phyloP scores from a whole-genome alignment of 2,113 vertebrate species.

The Spilogale gracilis region DNA sequence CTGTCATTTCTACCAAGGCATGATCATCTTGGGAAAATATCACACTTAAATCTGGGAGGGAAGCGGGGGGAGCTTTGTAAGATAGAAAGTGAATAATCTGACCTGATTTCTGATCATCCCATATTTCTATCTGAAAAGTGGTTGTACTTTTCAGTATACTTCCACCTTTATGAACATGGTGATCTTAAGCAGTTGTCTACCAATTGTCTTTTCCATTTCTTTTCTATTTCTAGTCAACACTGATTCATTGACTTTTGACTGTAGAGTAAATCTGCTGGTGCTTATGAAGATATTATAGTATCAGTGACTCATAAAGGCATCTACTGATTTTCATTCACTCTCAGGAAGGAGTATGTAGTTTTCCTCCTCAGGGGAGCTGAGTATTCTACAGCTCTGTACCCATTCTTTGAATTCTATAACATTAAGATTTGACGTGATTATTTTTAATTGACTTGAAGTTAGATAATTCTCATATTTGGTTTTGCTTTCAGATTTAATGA shows the following conservation, averaged over 20 bases:
- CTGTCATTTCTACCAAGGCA: conserved; percentile 26
- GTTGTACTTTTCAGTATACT: not conserved
- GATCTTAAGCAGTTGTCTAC: not conserved
- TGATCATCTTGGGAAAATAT: not conserved
- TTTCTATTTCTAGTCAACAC: conserved; percentile 26
- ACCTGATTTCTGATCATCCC: not conserved
- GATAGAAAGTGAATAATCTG: not conserved
- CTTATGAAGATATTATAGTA: conserved; percentile 19
- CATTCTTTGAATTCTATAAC: conserved; percentile 14
- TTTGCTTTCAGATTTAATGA: conserved; percentile 61
- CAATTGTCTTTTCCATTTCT: conserved; percentile 11
- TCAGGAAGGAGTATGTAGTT: not conserved
- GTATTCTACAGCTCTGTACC: not conserved
- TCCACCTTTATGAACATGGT: not conserved
- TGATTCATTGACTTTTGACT: conserved; percentile 55
- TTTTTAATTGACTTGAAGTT: conserved; percentile 61
- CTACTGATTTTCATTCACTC: not conserved
- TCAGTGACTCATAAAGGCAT: conserved; percentile 16
- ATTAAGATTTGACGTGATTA: conserved; percentile 38
- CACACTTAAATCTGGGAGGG: not conserved
- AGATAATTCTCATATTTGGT: conserved; percentile 49
- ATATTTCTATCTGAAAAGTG: not conserved
- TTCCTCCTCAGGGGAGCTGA: conserved; percentile 31
- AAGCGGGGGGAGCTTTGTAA: not conserved
- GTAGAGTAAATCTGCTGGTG: conserved; percentile 8